These are phyloP conservation scores for Xiphophorus hellerii DNA, from an alignment of 2,113 vertebrate species.

Conservation along the genomic window DNA sequence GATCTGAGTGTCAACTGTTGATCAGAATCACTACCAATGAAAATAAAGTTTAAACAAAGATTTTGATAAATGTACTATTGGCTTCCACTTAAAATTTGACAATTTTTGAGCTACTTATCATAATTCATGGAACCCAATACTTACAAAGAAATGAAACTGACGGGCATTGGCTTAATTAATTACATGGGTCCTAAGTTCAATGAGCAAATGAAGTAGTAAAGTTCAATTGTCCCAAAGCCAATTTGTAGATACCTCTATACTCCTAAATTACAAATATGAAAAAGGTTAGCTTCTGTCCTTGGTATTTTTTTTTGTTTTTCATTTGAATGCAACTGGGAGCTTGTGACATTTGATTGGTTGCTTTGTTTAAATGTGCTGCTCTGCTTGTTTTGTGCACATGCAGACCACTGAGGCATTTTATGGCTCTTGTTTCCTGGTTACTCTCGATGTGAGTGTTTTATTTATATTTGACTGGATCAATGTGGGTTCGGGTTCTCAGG, in stretches of 20 bases:
- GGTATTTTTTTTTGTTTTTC: too few relatives aligned
- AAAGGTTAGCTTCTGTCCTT: too few relatives aligned
- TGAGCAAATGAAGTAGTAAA: background rate
- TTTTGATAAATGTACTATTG: background rate
- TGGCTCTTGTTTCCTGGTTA: conserved; percentile 52
- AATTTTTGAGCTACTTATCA: background rate
- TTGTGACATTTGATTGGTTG: too few relatives aligned
- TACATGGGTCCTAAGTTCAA: background rate
- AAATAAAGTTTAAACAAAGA: background rate
- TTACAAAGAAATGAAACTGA: background rate
- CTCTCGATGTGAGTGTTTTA: background rate
- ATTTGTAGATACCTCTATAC: background rate
- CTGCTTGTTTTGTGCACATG: conserved; percentile 7
- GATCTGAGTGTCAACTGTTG: too few relatives aligned
- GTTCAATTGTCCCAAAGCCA: background rate
- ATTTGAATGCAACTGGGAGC: too few relatives aligned
- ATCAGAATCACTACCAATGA: background rate
- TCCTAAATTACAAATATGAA: too few relatives aligned
- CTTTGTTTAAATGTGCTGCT: background rate
- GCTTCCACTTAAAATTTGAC: background rate
- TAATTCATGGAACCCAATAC: background rate
- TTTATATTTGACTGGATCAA: conserved; percentile 12
- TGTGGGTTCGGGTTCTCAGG: conserved; percentile 14
- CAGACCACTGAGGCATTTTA: conserved; percentile 15
- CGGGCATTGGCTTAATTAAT: background rate